phyloP scores from a whole-genome alignment of 2,888 invertebrate species.

The Harpalus rubripes region DNA sequence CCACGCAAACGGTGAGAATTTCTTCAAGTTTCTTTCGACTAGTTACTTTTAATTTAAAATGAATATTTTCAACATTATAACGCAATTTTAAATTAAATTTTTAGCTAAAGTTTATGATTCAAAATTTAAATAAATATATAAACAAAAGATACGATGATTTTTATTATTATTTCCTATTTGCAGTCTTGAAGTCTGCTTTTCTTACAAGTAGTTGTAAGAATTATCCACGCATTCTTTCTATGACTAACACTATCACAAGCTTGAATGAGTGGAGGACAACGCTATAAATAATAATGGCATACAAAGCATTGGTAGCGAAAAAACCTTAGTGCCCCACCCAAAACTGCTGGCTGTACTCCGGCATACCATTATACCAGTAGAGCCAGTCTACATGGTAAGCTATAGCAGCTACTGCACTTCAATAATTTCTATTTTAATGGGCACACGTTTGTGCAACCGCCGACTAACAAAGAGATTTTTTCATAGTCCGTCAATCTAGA shows the following conservation, averaged over 20 bases:
- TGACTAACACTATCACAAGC: slow-evolving; percentile 12
- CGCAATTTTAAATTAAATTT: too few species aligned
- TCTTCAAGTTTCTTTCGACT: too few species aligned
- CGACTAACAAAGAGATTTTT: slow-evolving; percentile 40
- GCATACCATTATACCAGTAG: slow-evolving; percentile 61
- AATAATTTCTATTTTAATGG: slow-evolving; percentile 66
- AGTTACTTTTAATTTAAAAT: too few species aligned
- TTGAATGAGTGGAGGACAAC: slow-evolving; percentile 26
- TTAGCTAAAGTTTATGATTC: too few species aligned
- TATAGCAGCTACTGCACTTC: slow-evolving; percentile 61
- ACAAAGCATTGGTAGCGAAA: slow-evolving; percentile 51
- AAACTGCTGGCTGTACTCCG: slow-evolving; percentile 47
- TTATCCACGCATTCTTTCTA: slow-evolving; percentile 5
- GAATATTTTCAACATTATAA: too few species aligned
- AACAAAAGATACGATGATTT: background rate
- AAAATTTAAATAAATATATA: too few species aligned
- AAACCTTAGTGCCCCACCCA: slow-evolving; percentile 57
- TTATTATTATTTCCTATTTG: background rate
- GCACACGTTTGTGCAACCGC: slow-evolving; percentile 50
- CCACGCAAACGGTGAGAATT: too few species aligned
- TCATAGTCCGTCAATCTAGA: slow-evolving; percentile 28
- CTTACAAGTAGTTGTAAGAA: background rate
- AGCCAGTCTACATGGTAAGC: slow-evolving; percentile 60
- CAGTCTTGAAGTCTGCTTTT: background rate
- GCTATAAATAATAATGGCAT: slow-evolving; percentile 56